Evolutionary conservation across 2,113 vertebrate genomes (phyloP).

Genomic region (Orthonyx spaldingii): DNA sequence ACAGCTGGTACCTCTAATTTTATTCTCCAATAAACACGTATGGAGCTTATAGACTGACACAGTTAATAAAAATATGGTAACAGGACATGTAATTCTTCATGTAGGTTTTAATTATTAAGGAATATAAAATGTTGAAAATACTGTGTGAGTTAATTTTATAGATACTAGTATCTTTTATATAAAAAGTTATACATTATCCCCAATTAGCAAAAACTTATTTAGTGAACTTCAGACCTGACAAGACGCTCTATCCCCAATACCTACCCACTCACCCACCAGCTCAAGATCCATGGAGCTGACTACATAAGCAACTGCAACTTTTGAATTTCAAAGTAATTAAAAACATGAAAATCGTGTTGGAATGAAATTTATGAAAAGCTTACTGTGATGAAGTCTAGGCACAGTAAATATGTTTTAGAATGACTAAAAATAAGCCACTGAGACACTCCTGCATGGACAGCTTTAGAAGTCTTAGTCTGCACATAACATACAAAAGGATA

Average conservation of each 20-base stretch:
- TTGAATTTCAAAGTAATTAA: slow-evolving; percentile 25
- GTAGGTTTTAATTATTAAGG: slow-evolving; percentile 73
- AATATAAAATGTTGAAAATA: slow-evolving; percentile 88
- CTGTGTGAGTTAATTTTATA: slow-evolving; percentile 84
- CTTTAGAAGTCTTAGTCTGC: background rate
- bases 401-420: slow-evolving; percentile 48
- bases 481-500: slow-evolving; percentile 5
- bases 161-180: slow-evolving; percentile 82
- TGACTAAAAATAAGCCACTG: background rate
- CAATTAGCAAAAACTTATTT: slow-evolving; percentile 67
- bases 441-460: background rate
- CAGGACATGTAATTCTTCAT: slow-evolving; percentile 79
- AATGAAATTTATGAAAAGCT: slow-evolving; percentile 55
- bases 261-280: slow-evolving; percentile 61
- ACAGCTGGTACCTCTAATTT: slow-evolving; percentile 64
- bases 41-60: slow-evolving; percentile 70
- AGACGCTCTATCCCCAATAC: slow-evolving; percentile 45
- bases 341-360: slow-evolving; percentile 24
- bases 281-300: slow-evolving; percentile 33
- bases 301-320: slow-evolving; percentile 38
- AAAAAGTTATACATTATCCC: slow-evolving; percentile 82
- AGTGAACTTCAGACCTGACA: slow-evolving; percentile 52
- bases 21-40: slow-evolving; percentile 57
- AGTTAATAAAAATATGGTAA: slow-evolving; percentile 82
- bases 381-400: slow-evolving; percentile 14